Percentiles rank a stretch among this genome's conserved stretches.
Conservation (phyloP, 1,140 invertebrate species). For the Heliconius nattereri region DNA sequence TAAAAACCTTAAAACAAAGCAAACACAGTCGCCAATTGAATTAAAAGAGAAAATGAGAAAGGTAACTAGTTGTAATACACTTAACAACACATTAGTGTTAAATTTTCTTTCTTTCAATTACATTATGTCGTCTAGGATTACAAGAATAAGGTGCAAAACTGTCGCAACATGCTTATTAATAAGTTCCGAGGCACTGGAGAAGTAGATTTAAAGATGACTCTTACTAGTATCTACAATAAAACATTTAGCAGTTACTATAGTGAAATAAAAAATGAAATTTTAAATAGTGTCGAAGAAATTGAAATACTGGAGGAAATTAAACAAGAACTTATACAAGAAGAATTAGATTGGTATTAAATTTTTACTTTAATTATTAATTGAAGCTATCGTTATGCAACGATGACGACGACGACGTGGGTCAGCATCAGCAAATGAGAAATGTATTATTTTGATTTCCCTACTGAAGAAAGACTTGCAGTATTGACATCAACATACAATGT, state of each 20-base stretch:
- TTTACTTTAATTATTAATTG: neutral
- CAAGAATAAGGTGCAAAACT: slow-evolving; percentile 64
- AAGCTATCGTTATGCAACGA: too few species aligned
- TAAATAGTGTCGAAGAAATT: slow-evolving; percentile 56
- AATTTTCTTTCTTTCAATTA: neutral
- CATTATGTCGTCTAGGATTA: slow-evolving; percentile 57
- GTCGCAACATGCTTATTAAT: slow-evolving; percentile 61
- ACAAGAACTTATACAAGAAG: slow-evolving; percentile 69
- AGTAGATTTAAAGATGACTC: slow-evolving; percentile 52
- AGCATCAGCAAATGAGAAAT: too few species aligned
- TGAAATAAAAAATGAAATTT: slow-evolving; percentile 33
- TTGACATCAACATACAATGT: too few species aligned
- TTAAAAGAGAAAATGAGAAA: slow-evolving; percentile 73
- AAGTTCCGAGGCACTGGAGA: slow-evolving; percentile 54
- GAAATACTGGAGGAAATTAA: slow-evolving; percentile 60
- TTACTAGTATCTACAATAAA: slow-evolving; percentile 64
- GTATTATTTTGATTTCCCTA: too few species aligned
- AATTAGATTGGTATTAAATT: slow-evolving; percentile 62
- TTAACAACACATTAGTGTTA: neutral
- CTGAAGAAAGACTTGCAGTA: too few species aligned
- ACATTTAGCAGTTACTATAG: slow-evolving; percentile 51
- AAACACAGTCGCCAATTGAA: slow-evolving; percentile 64
- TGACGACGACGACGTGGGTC: too few species aligned
- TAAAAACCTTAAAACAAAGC: slow-evolving; percentile 57
- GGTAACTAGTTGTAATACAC: slow-evolving; percentile 40